Conservation (phyloP, 1,140 invertebrate genomes). For the Chelonus insularis region DNA sequence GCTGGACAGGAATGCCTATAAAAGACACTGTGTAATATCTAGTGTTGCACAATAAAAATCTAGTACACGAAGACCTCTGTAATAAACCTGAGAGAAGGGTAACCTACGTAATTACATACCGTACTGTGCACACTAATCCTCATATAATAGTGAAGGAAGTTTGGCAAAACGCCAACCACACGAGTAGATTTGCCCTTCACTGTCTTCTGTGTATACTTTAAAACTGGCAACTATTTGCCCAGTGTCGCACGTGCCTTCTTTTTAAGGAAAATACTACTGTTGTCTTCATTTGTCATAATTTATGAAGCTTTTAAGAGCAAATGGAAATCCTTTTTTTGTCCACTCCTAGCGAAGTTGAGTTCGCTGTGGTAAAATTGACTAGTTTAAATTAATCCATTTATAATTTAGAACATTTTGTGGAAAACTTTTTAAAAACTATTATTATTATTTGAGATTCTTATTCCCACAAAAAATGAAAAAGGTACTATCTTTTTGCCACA, state of each 20-base stretch:
- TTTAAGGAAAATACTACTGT: neutral
- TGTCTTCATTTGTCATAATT: neutral
- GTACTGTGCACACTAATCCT: constrained; percentile 36
- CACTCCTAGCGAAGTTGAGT: no score
- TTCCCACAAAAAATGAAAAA: no score
- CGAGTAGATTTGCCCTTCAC: neutral
- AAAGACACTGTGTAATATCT: neutral
- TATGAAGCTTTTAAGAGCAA: neutral
- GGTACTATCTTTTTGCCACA: no score
- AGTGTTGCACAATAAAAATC: constrained; percentile 36
- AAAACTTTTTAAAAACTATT: no score
- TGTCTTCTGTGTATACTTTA: no score
- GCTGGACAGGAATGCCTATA: constrained; percentile 6
- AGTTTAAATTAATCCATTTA: no score
- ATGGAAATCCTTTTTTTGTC: no score
- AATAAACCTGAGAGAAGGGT: constrained; percentile 29
- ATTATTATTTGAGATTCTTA: no score
- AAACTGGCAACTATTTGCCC: neutral
- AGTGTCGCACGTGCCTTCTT: neutral
- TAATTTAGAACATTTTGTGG: no score
- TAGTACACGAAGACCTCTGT: constrained; percentile 26
- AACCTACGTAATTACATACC: constrained; percentile 38
- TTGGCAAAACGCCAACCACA: constrained; percentile 40
- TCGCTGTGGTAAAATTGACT: no score
- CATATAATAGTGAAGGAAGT: constrained; percentile 36